phyloP scores from a whole-genome alignment of 2,888 invertebrate species.

The Epinotia brunnichana region DNA sequence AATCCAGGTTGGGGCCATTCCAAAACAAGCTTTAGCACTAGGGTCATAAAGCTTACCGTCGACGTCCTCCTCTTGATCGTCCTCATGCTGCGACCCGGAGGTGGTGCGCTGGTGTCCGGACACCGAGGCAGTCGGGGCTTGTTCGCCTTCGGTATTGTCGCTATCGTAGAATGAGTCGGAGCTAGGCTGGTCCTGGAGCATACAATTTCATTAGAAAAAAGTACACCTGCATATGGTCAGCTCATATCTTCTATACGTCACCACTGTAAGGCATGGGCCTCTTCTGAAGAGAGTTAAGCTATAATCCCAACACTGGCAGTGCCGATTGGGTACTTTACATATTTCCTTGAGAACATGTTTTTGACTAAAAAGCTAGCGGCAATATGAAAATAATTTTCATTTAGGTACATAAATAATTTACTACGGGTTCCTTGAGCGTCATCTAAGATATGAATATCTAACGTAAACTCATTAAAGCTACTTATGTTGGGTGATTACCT shows the following conservation, averaged over 20 bases:
- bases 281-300: neutral
- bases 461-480: neutral
- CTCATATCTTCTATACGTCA: too few species aligned
- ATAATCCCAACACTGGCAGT: neutral
- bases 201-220: neutral
- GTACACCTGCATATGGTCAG: neutral
- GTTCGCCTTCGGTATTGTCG: constrained; percentile 89
- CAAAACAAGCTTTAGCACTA: neutral
- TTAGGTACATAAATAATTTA: neutral
- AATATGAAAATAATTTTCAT: too few species aligned
- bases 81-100: constrained; percentile 82
- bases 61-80: constrained; percentile 87
- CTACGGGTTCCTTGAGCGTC: neutral
- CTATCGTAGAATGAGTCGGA: constrained; percentile 96
- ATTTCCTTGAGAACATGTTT: too few species aligned
- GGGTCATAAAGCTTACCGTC: constrained; percentile 74
- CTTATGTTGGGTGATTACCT: neutral
- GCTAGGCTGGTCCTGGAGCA: constrained; percentile 89
- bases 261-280: too few species aligned
- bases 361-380: too few species aligned
- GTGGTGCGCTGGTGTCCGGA: constrained; percentile 77
- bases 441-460: neutral
- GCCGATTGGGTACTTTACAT: too few species aligned
- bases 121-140: constrained; percentile 68
- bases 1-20: neutral